Evolutionary conservation across 23 tunicate genomes (phyloP).

Genomic region (Trididemnum miniatum): DNA sequence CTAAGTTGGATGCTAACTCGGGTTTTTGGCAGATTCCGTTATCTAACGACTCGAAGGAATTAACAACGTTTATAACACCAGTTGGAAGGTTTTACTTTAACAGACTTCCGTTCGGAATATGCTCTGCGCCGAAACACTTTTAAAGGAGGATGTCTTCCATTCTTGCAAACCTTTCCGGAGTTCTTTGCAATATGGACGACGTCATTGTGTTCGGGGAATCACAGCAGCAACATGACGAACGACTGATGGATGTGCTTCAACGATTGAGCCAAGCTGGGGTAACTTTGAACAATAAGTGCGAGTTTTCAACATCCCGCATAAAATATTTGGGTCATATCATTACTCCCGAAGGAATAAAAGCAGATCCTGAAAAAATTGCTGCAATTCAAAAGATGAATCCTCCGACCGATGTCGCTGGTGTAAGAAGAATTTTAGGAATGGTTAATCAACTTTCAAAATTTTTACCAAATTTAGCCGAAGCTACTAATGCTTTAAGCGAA

Average conservation of each 20-base stretch:
- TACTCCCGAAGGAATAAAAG: constrained; percentile 14
- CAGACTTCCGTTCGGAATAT: constrained; percentile 46
- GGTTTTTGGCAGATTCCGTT: constrained; percentile 32
- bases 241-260: constrained; percentile 15
- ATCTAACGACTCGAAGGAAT: background rate
- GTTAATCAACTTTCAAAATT: constrained; percentile 20
- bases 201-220: constrained; percentile 23
- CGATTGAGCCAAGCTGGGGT: constrained; percentile 9
- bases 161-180: constrained; percentile 14
- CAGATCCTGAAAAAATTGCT: constrained; percentile 28
- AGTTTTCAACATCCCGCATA: background rate
- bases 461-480: constrained; percentile 8
- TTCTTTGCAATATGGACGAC: constrained; percentile 29
- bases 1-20: constrained; percentile 39
- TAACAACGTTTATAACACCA: constrained; percentile 47
- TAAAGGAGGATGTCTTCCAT: constrained; percentile 11
- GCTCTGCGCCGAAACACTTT: constrained; percentile 37
- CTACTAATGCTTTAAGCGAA: background rate
- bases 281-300: constrained; percentile 34
- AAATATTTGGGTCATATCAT: constrained; percentile 34
- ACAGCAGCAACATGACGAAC: constrained; percentile 20
- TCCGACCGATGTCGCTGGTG: constrained; percentile 14
- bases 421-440: constrained; percentile 35
- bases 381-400: constrained; percentile 25
- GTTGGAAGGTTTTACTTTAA: constrained; percentile 40